Evolutionary conservation across 2,888 invertebrate genomes (phyloP), one percentile per base, ranked within the genome.

Genomic region (Netelia melanura): DNA sequence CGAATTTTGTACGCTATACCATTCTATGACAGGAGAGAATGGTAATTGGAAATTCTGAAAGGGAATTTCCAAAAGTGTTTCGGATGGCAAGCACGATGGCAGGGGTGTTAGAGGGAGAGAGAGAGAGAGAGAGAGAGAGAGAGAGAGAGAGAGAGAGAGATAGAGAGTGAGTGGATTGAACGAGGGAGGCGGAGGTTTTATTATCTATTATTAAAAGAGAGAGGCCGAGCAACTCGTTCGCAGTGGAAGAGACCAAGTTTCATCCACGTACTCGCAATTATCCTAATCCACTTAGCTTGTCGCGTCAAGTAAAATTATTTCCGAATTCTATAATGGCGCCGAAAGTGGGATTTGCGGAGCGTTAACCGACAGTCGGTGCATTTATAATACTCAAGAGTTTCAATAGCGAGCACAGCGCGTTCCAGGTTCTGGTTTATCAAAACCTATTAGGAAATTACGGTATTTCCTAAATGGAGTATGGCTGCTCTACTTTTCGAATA

Each of bases 1-100:
- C 25, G 70, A 70, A 76, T 81, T 70, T 44, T 44, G 54, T 56
- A 30, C 64, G 44, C 23, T 3, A 43, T 54, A 10, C n/a, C 38
- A 70, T 54, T 64, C 48, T 68, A n/a, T 48, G 52, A 71, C 14
- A 11, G 9, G 54, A 21, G 44, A 79, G 72, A 79, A 70, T 70
- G 54, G 54, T 75, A 75, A 79, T 84, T 58, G 75, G 30, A 75
- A 71, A 84, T 84, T 76, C 83, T 75, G 52, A 80, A 75, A 75
- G 54, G 38, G 75, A 79, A 84, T 80, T 52, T 58, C 25, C 17
- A 52, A 62, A 65, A 71, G 62, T 38, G 44, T n/a, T 68, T 52
- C 43, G 25, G 21, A 70, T 25, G 14, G 62, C 17, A 52, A 48
- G 17, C 64, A 3, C 54, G 23, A 67, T 25, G 44, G 30, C 2